Base-by-base conservation (phyloP, 2,888 invertebrate species). In the Acholoe squamosa region DNA sequence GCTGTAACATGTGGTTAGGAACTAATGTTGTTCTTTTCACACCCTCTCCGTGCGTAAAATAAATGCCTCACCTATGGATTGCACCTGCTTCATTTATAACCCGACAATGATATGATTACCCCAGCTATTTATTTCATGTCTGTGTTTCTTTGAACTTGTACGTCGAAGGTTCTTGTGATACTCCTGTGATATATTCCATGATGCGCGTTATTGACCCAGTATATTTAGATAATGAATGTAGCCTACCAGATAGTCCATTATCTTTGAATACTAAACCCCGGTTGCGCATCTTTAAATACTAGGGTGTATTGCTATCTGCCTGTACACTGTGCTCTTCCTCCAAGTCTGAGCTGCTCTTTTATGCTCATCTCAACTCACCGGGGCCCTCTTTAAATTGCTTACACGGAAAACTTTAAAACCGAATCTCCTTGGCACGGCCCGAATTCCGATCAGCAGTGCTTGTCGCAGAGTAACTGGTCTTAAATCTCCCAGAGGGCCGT, bases 401-500 rank as follows among this genome's bases (percentile, higher is more conserved):
- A 28, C 71, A 71, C 71, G 28, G 31, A 71, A 71, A 71, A 28
- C 25, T 28, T 25, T 71, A 71, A 71, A 71, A 25, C 71, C 12
- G 71, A 71, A 28, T 71, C 71, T 71, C 71, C 71, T 71, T 28
- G 71, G 25, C 71, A 28, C 71, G 0, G 31, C 3, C 71, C 19
- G 71, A n/a, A 71, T 71, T 25, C 71, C 25, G 31, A 71, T 71
- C 28, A 71, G 28, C 28, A 28, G 31, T n/a, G 28, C 19, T 28
- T 71, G 71, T 71, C 71, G 71, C 14, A 5, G 71, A 28, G 25
- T n/a, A 61, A 61, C 14, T 25, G 31, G 71, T 28, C 25, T 28
- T 71, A 71, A 71, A 71, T 25, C 71, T 71, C 71, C 71, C 71
- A 16, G 71, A n/a, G 71, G 71, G 25, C 71, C 71, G 19, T 71